Conservation (phyloP, 1,140 invertebrate species). For the Alviniconcha marisindica region DNA sequence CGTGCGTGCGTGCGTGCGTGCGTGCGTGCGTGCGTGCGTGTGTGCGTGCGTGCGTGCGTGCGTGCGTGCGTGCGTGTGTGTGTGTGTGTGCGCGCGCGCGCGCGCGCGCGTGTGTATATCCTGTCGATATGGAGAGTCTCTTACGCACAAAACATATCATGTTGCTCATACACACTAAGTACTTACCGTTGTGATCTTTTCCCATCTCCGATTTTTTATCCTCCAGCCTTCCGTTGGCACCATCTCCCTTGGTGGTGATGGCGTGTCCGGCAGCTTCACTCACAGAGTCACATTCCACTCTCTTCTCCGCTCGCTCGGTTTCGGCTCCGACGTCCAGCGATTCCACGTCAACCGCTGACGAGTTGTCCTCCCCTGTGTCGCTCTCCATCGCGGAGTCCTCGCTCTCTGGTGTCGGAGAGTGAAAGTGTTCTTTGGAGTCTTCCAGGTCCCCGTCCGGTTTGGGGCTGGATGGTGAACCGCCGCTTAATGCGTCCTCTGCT, state of each 20-base stretch:
- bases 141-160: too few relatives aligned
- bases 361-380: conserved; percentile 32
- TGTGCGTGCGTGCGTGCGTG: too few relatives aligned
- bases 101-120: too few relatives aligned
- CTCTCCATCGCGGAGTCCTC: conserved; percentile 31
- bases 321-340: conserved; percentile 21
- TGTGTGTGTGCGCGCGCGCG: too few relatives aligned
- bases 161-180: too few relatives aligned
- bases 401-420: conserved; percentile 18
- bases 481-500: neutral
- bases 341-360: conserved; percentile 31
- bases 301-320: neutral
- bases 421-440: neutral
- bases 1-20: too few relatives aligned
- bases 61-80: too few relatives aligned
- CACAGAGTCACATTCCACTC: conserved; percentile 7
- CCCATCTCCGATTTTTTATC: neutral
- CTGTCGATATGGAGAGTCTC: too few relatives aligned
- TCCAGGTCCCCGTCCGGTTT: neutral
- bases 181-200: neutral
- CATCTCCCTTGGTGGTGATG: neutral
- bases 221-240: neutral
- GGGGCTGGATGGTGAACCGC: too few relatives aligned
- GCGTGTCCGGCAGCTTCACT: neutral
- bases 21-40: too few relatives aligned